A percentile compares a stretch with the other conserved stretches of the same genome.
These are phyloP conservation scores for Phallusia fumigata DNA, from an alignment of 23 tunicate genomes.

Conservation along the genomic window DNA sequence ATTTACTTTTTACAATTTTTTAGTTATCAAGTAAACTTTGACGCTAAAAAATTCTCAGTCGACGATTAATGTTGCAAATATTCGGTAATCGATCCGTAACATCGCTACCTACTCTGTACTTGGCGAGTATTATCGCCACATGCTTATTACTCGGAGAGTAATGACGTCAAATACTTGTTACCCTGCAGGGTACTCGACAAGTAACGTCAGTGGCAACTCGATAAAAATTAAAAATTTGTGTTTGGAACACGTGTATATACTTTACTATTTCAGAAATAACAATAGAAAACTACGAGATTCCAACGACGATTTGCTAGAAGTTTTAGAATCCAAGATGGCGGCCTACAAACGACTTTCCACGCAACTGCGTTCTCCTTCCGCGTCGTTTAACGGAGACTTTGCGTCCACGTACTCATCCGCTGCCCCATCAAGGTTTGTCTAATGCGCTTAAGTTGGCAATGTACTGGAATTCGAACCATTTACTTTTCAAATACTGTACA, in stretches of 20 bases:
- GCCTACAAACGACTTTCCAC: constrained; percentile 14
- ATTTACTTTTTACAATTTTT: too few relatives aligned
- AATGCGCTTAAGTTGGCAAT: not conserved
- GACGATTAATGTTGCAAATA: too few relatives aligned
- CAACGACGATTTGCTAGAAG: constrained; percentile 70
- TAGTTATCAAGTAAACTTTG: not conserved
- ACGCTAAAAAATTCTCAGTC: too few relatives aligned
- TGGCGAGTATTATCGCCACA: too few relatives aligned
- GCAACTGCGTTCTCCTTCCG: constrained; percentile 8
- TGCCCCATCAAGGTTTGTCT: not conserved
- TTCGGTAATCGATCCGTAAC: too few relatives aligned
- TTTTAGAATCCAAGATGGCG: constrained; percentile 33
- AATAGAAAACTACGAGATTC: constrained; percentile 68
- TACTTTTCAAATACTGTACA: not conserved
- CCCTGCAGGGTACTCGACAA: too few relatives aligned
- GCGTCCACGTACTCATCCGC: not conserved
- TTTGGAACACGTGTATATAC: too few relatives aligned
- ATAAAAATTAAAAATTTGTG: too few relatives aligned
- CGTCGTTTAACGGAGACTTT: constrained; percentile 15
- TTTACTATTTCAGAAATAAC: constrained; percentile 30
- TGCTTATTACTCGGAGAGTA: too few relatives aligned
- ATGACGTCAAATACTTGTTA: too few relatives aligned
- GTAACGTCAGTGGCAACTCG: too few relatives aligned
- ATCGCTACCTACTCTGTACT: too few relatives aligned
- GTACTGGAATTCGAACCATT: not conserved